A percentile compares a stretch with the other conserved stretches of the same genome.
These are phyloP conservation scores for Brachionus koreanus DNA, from an alignment of 1,140 invertebrate species.

Conservation along the genomic window DNA sequence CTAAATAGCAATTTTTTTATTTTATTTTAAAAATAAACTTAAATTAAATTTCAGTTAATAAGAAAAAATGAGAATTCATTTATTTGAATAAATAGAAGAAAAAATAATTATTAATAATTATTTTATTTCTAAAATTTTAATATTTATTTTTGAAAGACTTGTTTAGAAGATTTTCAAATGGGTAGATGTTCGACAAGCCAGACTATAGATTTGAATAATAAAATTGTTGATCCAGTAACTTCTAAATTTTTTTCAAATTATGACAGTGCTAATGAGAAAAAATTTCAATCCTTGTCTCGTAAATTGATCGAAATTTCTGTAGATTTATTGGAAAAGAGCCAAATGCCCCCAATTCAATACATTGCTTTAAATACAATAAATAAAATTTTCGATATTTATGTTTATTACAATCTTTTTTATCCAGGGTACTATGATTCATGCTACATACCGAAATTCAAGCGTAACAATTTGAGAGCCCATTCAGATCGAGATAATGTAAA, in stretches of 20 bases:
- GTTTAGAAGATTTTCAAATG: not conserved
- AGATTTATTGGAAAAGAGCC: constrained; percentile 17
- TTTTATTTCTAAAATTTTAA: too few relatives aligned
- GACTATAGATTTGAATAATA: not conserved
- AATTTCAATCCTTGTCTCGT: constrained; percentile 7
- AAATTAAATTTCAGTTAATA: too few relatives aligned
- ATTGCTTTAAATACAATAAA: constrained; percentile 32
- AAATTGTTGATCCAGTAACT: not conserved
- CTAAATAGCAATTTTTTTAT: too few relatives aligned
- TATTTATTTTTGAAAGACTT: not conserved
- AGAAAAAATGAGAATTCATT: too few relatives aligned
- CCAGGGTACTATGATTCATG: constrained; percentile 36
- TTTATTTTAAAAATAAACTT: too few relatives aligned
- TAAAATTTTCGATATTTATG: constrained; percentile 37
- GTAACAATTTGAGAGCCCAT: not conserved
- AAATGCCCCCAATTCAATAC: not conserved
- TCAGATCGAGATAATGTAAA: not conserved
- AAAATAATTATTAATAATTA: too few relatives aligned
- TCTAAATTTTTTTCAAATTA: not conserved
- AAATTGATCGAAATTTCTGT: constrained; percentile 38
- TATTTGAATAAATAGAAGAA: too few relatives aligned
- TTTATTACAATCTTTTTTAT: constrained; percentile 36
- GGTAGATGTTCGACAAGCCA: not conserved
- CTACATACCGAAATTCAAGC: constrained; percentile 34
- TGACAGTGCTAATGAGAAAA: not conserved